Evolutionary conservation across 2,113 vertebrate species (phyloP).

Genomic region (Poeciliopsis turrubarensis): DNA sequence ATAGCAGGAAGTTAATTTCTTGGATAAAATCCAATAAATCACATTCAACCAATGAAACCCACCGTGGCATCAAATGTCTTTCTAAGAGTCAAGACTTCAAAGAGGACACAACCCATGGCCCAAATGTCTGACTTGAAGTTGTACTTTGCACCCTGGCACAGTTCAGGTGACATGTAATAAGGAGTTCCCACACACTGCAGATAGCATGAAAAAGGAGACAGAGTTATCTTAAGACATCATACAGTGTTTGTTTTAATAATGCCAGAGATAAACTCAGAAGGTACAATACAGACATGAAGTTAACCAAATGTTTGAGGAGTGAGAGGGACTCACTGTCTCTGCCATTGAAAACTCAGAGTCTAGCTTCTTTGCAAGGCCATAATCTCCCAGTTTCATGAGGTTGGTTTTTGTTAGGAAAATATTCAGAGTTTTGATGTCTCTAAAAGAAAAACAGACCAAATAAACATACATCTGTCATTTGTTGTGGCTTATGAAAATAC

Average conservation of each 20-base stretch:
- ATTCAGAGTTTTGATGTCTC: conserved; percentile 99
- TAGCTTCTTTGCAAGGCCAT: conserved; percentile 95
- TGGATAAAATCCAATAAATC: background rate
- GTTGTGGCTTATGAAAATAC: background rate
- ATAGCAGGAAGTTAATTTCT: background rate
- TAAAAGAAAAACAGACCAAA: conserved; percentile 57
- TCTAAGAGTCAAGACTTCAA: conserved; percentile 92
- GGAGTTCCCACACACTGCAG: conserved; percentile 95
- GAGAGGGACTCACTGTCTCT: conserved; percentile 86
- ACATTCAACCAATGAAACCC: conserved; percentile 49
- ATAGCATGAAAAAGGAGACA: conserved; percentile 5
- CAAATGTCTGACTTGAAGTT: conserved; percentile 99
- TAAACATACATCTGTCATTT: background rate
- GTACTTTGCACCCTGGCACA: conserved; percentile 96
- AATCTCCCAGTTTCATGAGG: conserved; percentile 97
- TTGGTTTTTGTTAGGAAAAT: conserved; percentile 99
- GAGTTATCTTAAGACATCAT: background rate
- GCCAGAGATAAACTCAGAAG: background rate
- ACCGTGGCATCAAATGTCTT: conserved; percentile 98
- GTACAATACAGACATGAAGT: background rate
- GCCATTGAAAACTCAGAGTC: conserved; percentile 97
- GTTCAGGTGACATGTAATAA: conserved; percentile 98
- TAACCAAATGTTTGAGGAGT: background rate
- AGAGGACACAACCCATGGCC: conserved; percentile 97
- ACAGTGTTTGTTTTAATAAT: background rate